phyloP scores from a whole-genome alignment of 2,888 invertebrate genomes.

The Dryomyza anilis region DNA sequence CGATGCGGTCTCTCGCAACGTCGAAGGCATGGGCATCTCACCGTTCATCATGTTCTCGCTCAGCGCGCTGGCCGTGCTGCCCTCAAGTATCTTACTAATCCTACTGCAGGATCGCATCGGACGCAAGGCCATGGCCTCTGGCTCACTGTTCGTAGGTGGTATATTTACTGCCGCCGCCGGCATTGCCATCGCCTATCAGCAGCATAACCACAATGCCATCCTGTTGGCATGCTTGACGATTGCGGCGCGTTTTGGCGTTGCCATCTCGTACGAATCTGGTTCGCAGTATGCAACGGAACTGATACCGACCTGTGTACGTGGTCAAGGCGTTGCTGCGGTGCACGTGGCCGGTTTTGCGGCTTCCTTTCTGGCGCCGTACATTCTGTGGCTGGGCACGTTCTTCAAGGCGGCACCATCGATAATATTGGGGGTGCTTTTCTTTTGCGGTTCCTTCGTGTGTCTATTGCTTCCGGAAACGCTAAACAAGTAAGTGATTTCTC shows the following conservation, averaged over 20 bases:
- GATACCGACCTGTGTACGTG: constrained; percentile 69
- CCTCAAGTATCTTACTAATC: constrained; percentile 61
- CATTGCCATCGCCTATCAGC: constrained; percentile 62
- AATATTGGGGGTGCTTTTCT: constrained; percentile 63
- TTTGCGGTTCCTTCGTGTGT: constrained; percentile 65
- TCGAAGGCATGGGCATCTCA: constrained; percentile 65
- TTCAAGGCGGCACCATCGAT: constrained; percentile 65
- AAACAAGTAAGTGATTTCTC: constrained; percentile 50
- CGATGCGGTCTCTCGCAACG: constrained; percentile 67
- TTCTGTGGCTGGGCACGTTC: constrained; percentile 63
- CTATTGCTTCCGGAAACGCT: constrained; percentile 68
- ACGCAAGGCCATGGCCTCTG: constrained; percentile 66
- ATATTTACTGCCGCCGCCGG: constrained; percentile 64
- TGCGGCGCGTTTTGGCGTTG: constrained; percentile 66
- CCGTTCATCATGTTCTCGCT: constrained; percentile 66
- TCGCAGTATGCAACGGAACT: constrained; percentile 71
- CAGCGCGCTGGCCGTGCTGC: constrained; percentile 65
- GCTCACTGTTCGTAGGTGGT: constrained; percentile 64
- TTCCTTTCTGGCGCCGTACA: constrained; percentile 67
- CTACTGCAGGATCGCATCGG: constrained; percentile 60
- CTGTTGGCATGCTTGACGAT: constrained; percentile 63
- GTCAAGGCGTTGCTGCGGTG: constrained; percentile 68
- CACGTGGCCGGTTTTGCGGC: constrained; percentile 69
- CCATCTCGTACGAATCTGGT: constrained; percentile 69
- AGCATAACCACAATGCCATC: constrained; percentile 58